Conservation (phyloP, 2,113 vertebrate species). For the Pitta sordida region DNA sequence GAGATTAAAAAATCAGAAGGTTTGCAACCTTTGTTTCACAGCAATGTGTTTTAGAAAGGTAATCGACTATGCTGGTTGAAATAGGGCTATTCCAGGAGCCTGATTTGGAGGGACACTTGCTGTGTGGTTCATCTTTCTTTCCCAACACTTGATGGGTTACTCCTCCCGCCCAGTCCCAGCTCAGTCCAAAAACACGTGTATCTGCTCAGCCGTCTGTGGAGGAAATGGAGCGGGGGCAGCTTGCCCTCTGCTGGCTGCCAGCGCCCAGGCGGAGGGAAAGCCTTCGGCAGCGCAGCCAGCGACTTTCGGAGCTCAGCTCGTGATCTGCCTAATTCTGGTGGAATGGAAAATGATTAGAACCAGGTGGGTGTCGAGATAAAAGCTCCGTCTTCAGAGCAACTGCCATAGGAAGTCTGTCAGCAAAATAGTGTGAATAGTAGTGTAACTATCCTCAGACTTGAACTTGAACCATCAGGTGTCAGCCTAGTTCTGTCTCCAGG, state of each 20-base stretch:
- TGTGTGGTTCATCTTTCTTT: neutral
- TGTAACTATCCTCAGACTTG: rapidly evolving
- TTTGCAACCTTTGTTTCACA: neutral
- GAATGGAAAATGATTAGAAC: neutral
- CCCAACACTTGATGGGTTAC: rapidly evolving
- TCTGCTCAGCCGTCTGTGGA: neutral
- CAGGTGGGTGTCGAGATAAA: neutral
- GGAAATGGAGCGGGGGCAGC: neutral
- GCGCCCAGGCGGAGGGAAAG: neutral
- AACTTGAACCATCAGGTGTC: neutral
- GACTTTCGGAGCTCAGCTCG: rapidly evolving
- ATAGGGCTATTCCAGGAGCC: neutral
- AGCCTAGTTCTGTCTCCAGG: neutral
- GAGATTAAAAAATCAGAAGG: neutral
- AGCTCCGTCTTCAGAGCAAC: neutral
- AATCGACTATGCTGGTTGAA: rapidly evolving
- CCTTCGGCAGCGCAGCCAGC: rapidly evolving
- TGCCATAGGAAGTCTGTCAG: neutral
- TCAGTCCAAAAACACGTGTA: neutral
- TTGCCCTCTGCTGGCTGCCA: conserved; percentile 26
- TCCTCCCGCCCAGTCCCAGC: neutral
- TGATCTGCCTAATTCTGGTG: neutral
- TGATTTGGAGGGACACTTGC: neutral
- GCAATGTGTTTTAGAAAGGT: neutral
- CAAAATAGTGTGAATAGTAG: neutral